Conservation (phyloP, 1,140 invertebrate genomes). For the Philotrypesis tridentata region DNA sequence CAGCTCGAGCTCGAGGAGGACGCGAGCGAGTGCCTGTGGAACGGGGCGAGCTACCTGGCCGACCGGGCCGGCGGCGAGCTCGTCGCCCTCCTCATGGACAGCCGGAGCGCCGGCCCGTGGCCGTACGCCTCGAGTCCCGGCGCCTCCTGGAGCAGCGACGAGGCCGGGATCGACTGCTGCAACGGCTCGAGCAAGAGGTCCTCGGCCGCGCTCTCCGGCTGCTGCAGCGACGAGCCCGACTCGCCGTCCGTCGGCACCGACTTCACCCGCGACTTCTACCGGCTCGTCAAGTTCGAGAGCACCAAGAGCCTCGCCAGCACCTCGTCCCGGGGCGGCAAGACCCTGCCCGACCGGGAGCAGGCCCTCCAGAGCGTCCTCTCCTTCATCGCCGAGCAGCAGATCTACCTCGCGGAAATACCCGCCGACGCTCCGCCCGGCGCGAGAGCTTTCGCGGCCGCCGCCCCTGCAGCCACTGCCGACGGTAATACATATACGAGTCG, state of each 20-base stretch:
- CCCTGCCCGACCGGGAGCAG: constrained; percentile 78
- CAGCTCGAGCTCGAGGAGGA: constrained; percentile 83
- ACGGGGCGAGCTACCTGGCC: constrained; percentile 77
- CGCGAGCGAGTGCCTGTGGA: constrained; percentile 83
- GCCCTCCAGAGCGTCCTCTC: constrained; percentile 83
- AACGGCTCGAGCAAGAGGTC: constrained; percentile 76
- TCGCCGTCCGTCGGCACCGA: constrained; percentile 82
- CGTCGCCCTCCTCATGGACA: constrained; percentile 67
- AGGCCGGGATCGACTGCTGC: constrained; percentile 58
- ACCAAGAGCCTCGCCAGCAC: constrained; percentile 85
- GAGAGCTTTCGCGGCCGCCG: constrained; percentile 47
- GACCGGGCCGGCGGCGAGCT: constrained; percentile 74
- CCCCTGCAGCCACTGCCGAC: too few species aligned
- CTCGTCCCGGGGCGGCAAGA: constrained; percentile 78
- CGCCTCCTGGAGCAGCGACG: constrained; percentile 69
- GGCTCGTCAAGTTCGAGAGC: constrained; percentile 86
- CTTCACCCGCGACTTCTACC: constrained; percentile 85
- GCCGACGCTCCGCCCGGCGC: constrained; percentile 51
- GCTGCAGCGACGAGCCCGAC: constrained; percentile 77
- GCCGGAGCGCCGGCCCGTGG: constrained; percentile 63
- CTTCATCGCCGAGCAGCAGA: constrained; percentile 85
- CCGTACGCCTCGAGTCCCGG: constrained; percentile 67
- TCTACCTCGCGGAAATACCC: constrained; percentile 75
- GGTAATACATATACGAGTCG: too few species aligned
- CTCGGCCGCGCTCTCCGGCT: constrained; percentile 79